Conservation (phyloP, 2,113 vertebrate genomes). For the Acrocephalus kingi region DNA sequence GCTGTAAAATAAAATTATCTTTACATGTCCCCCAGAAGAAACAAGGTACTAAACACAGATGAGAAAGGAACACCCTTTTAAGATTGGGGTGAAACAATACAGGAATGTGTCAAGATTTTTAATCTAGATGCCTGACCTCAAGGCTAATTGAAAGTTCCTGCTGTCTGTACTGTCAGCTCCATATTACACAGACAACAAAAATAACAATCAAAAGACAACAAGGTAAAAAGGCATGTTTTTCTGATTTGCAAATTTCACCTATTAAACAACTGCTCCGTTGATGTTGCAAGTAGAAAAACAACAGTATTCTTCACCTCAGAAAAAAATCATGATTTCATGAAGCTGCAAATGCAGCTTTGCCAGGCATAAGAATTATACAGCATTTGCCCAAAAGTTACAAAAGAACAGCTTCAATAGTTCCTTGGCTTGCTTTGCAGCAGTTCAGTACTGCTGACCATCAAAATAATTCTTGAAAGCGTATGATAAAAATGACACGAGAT, state of each 20-base stretch:
- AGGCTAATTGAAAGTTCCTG: conserved; percentile 35
- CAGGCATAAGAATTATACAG: not conserved
- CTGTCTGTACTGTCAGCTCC: not conserved
- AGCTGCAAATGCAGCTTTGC: not conserved
- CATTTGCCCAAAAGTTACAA: not conserved
- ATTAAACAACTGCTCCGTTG: not conserved
- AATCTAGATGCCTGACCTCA: conserved; percentile 22
- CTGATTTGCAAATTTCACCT: not conserved
- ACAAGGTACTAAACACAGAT: conserved; percentile 27
- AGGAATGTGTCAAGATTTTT: conserved; percentile 26
- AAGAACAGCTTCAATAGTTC: not conserved
- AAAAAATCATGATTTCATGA: not conserved
- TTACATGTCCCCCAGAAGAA: not conserved
- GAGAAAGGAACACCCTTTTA: conserved; percentile 31
- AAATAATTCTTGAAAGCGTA: not conserved
- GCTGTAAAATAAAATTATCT: conserved; percentile 23
- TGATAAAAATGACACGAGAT: not conserved
- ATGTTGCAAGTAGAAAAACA: not conserved
- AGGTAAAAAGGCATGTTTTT: not conserved
- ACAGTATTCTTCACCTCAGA: not conserved
- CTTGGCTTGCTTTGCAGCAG: not conserved
- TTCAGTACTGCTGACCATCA: not conserved
- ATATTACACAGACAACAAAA: not conserved
- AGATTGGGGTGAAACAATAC: conserved; percentile 41
- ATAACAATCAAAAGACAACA: not conserved